Evolutionary conservation across 2,888 invertebrate genomes (phyloP).

Genomic region (Idaea aversata): DNA sequence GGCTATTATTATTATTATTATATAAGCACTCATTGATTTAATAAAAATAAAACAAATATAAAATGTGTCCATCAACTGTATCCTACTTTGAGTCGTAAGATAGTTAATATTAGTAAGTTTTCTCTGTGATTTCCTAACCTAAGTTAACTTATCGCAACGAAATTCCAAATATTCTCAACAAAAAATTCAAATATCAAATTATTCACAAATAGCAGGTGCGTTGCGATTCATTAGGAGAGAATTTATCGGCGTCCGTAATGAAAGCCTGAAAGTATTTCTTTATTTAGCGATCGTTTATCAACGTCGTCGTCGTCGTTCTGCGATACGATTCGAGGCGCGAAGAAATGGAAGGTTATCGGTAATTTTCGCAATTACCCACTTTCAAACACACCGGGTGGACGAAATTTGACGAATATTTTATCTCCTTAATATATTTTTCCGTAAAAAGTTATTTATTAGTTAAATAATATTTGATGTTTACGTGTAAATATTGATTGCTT

Average conservation of each 20-base stretch:
- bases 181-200: not conserved
- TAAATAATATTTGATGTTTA: not conserved
- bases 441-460: not conserved
- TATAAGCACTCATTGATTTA: no score
- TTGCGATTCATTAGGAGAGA: conserved; percentile 28
- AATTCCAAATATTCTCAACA: not conserved
- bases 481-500: not conserved
- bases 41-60: no score
- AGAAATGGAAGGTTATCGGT: conserved; percentile 24
- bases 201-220: not conserved
- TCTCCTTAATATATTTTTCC: conserved; percentile 9
- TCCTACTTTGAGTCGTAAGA: no score
- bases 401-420: conserved; percentile 8
- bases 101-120: no score
- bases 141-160: not conserved
- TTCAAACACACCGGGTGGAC: not conserved
- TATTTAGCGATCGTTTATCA: conserved; percentile 45
- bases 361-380: conserved; percentile 20
- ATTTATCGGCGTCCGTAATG: conserved; percentile 31
- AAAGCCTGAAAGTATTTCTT: conserved; percentile 36
- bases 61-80: no score
- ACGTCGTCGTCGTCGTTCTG: conserved; percentile 40
- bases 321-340: conserved; percentile 4
- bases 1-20: no score
- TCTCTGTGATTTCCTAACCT: not conserved